Conservation (phyloP, 2,888 invertebrate genomes). For the Tetramorium bicarinatum region DNA sequence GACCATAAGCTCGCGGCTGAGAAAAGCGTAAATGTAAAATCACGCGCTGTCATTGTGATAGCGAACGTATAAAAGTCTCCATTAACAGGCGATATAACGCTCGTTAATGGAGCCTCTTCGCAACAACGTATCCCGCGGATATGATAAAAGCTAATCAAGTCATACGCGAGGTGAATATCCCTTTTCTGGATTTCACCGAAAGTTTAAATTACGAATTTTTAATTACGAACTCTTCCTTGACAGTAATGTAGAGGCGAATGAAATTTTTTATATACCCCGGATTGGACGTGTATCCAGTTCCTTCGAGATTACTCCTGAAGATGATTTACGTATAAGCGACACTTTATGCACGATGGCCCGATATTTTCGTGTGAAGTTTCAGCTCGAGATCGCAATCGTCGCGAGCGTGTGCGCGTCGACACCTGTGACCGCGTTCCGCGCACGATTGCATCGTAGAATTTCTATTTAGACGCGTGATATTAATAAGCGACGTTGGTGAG, state of each 20-base stretch:
- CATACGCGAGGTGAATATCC: background rate
- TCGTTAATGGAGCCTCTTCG: conserved; percentile 4
- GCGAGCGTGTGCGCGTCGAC: conserved; percentile 53
- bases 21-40: conserved; percentile 36
- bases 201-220: conserved; percentile 18
- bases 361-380: conserved; percentile 12
- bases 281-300: background rate
- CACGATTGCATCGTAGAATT: conserved; percentile 71
- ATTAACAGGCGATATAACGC: conserved; percentile 11
- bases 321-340: background rate
- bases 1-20: background rate
- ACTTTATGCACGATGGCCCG: background rate
- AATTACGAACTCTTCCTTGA: background rate
- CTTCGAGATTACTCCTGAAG: conserved; percentile 13
- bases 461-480: conserved; percentile 76
- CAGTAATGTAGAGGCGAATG: background rate
- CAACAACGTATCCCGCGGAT: background rate
- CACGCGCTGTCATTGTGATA: conserved; percentile 1
- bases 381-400: conserved; percentile 5
- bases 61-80: conserved; percentile 13
- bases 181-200: conserved; percentile 2
- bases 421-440: conserved; percentile 81
- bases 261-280: background rate
- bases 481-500: conserved; percentile 73
- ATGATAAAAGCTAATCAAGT: background rate